Percentiles rank a stretch among this genome's conserved stretches.
Conservation (phyloP, 1,140 invertebrate species). For the Zaprionus ghesquierei region DNA sequence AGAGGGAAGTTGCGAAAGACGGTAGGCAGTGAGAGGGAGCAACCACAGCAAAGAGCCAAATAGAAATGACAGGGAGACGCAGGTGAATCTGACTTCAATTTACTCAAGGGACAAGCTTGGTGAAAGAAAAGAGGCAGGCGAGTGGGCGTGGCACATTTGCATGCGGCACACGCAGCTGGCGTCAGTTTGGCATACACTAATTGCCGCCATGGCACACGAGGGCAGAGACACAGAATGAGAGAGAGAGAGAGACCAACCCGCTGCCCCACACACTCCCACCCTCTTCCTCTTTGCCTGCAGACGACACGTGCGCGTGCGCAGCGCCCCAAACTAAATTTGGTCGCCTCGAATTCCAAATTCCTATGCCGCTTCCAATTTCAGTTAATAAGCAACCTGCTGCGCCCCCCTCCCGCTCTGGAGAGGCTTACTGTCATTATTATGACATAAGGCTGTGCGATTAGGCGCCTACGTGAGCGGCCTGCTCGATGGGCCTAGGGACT, state of each 20-base stretch:
- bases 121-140: not conserved
- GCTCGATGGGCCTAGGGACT: not conserved
- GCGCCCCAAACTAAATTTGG: conserved; percentile 32
- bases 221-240: not conserved
- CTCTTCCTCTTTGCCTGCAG: not conserved
- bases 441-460: conserved; percentile 9
- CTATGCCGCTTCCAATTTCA: not conserved
- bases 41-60: not conserved
- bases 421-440: conserved; percentile 19
- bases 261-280: not conserved
- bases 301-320: conserved; percentile 50
- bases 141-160: conserved; percentile 3
- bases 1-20: not conserved
- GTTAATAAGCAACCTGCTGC: not conserved
- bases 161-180: conserved; percentile 9
- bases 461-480: conserved; percentile 11
- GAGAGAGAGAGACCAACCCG: not conserved
- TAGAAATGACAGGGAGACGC: not conserved
- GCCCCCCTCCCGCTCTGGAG: not conserved
- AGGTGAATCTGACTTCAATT: not conserved
- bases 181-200: conserved; percentile 8
- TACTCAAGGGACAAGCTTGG: not conserved
- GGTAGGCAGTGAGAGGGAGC: not conserved
- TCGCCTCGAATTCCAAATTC: not conserved
- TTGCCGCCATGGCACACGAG: not conserved